These are phyloP conservation scores for Dasyornis broadbenti DNA, from an alignment of 2,113 vertebrate species.

Conservation along the genomic window DNA sequence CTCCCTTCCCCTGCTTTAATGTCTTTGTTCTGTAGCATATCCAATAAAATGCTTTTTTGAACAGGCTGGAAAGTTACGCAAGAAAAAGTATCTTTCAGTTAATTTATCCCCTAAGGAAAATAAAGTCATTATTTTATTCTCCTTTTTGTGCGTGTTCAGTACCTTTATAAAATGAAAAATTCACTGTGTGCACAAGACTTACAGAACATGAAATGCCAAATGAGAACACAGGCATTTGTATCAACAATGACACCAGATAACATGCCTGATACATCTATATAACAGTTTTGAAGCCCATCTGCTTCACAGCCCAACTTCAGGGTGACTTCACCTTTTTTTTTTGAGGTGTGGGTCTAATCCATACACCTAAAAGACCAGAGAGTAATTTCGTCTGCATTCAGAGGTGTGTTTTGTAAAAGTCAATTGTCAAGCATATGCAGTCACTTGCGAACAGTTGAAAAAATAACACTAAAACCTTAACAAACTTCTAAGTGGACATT, in stretches of 20 bases:
- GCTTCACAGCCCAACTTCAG: background rate
- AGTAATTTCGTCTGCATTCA: background rate
- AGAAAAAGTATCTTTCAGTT: background rate
- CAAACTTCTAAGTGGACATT: background rate
- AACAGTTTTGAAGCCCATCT: background rate
- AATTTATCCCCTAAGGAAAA: conserved; percentile 40
- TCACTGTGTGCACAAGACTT: background rate
- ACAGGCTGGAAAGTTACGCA: background rate
- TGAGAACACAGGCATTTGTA: background rate
- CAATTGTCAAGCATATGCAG: background rate
- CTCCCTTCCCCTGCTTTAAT: background rate
- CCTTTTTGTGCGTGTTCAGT: background rate
- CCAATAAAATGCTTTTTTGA: background rate
- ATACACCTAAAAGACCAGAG: background rate
- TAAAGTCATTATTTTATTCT: conserved; percentile 29
- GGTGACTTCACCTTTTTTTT: background rate
- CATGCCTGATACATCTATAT: background rate
- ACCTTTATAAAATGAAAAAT: background rate
- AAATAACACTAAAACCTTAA: background rate
- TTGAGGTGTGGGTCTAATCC: background rate
- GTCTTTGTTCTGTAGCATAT: background rate
- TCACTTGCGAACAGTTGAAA: background rate
- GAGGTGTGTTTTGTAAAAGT: background rate
- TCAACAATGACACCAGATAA: background rate
- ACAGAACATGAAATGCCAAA: background rate